Evolutionary conservation across 2,113 vertebrate genomes (phyloP).

Genomic region (Phylloscopus trochilus): DNA sequence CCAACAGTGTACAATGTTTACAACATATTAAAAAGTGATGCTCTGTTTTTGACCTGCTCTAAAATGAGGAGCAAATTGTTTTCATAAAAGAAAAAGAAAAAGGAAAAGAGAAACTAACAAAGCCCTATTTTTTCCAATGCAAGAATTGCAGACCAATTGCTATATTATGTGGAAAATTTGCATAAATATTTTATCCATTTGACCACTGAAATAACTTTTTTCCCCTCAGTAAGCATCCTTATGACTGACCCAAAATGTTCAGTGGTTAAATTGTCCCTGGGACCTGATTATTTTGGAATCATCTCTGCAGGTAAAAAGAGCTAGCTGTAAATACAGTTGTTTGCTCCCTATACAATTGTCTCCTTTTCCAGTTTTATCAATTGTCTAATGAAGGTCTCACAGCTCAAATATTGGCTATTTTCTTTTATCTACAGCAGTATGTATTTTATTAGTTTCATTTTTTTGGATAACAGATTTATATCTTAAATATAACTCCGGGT

Average conservation of each 20-base stretch:
- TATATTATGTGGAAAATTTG: not conserved
- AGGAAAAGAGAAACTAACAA: not conserved
- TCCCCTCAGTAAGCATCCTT: not conserved
- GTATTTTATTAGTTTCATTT: slow-evolving; percentile 22
- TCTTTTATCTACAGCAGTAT: not conserved
- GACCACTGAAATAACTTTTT: not conserved
- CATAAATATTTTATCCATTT: not conserved
- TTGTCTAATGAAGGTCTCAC: slow-evolving; percentile 9
- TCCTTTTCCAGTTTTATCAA: not conserved
- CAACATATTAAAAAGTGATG: not conserved
- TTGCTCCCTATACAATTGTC: not conserved
- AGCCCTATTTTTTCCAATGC: not conserved
- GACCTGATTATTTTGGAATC: slow-evolving; percentile 23
- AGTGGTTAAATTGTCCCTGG: not conserved
- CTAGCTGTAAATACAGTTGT: slow-evolving; percentile 21
- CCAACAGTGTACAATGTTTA: not conserved
- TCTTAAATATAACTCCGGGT: slow-evolving; percentile 4
- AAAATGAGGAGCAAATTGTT: not conserved
- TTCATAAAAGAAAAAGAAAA: not conserved
- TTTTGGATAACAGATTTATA: slow-evolving; percentile 23
- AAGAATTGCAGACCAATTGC: not conserved
- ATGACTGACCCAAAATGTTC: not conserved
- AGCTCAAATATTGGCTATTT: not conserved
- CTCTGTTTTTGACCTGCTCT: not conserved
- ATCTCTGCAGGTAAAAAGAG: slow-evolving; percentile 7